Evolutionary conservation across 2,113 vertebrate genomes (phyloP), one percentile per base, ranked within the genome.

Genomic region (Carettochelys insculpta): DNA sequence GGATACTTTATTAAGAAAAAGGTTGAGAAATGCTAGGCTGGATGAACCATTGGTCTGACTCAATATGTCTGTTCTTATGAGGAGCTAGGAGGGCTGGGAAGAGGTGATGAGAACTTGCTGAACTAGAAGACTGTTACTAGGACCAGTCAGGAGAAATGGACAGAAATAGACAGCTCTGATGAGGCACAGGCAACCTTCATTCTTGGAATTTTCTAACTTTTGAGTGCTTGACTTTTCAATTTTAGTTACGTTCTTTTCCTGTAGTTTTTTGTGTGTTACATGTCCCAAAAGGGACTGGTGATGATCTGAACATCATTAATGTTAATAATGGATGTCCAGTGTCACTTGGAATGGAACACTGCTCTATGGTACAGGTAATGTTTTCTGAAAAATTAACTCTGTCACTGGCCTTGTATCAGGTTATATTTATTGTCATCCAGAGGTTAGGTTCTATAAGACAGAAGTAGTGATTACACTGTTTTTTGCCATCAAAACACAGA

Each of bases 231-330:
- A 43, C 41, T 73, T 61, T 43, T 22, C 81, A 92, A 81, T 13
- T 11, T 13, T 0, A 1, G 34, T 45, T 47, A n/a, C n/a, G 51
- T 11, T 65, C 31, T 65, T 80, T 86, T 25, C 79, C 25, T 3
- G 34, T 65, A 17, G 1, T 5, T 50, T 50, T 2, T 73, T 54
- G 31, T 82, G 53, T 5, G 52, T 43, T 61, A 22, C 61, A 45
- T 5, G 8, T 45, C 25, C 41, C 82, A 54, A 2, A 31, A 77
- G 54, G 77, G 90, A 92, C 50, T 0, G 8, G 0, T 10, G 43
- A 29, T 12, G 16, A 9, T 77, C 87, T 87, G 79, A 61, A 88
- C 71, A 80, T 31, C 1, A 27, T 4, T 5, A 5, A 3, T 41
- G 38, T 93, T 85, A n/a, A n/a, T 16, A 80, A 47, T 1, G 0